A percentile compares a stretch with the other conserved stretches of the same genome.
Conservation (phyloP, 2,797 vertebrate genomes). For the Hippoglossus hippoglossus region DNA sequence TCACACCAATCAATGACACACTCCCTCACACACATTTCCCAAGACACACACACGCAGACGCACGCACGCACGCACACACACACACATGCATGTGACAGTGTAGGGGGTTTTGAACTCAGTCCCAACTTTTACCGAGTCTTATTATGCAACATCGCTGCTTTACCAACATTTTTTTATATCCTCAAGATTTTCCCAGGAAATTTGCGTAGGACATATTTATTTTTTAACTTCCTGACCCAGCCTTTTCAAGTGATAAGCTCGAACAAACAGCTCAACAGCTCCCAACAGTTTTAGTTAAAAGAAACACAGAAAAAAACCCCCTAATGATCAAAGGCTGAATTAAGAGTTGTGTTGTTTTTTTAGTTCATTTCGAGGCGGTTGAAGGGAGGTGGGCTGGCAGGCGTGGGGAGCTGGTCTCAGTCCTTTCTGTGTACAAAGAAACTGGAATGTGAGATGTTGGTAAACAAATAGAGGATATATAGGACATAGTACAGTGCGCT, state of each 20-base stretch:
- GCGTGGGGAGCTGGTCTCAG: constrained; percentile 46
- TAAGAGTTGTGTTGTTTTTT: constrained; percentile 73
- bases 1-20: constrained; percentile 76
- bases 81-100: constrained; percentile 1
- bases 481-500: constrained; percentile 57
- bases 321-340: constrained; percentile 78
- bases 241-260: constrained; percentile 72
- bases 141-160: constrained; percentile 53
- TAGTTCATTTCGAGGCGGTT: constrained; percentile 54
- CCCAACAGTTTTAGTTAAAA: constrained; percentile 67
- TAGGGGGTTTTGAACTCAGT: constrained; percentile 47
- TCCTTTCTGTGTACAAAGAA: constrained; percentile 67
- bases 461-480: constrained; percentile 75
- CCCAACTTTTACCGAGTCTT: constrained; percentile 45
- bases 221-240: constrained; percentile 64
- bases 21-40: constrained; percentile 10
- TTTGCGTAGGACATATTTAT: constrained; percentile 29
- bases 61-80: neutral
- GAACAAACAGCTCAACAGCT: constrained; percentile 71
- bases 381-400: constrained; percentile 62
- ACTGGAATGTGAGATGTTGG: constrained; percentile 57
- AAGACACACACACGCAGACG: too few relatives aligned
- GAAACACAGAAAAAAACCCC: constrained; percentile 20
- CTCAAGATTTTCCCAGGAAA: constrained; percentile 48
- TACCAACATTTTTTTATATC: constrained; percentile 35